phyloP scores from a whole-genome alignment of 2,113 vertebrate species.

The Sylvicapra grimmia region DNA sequence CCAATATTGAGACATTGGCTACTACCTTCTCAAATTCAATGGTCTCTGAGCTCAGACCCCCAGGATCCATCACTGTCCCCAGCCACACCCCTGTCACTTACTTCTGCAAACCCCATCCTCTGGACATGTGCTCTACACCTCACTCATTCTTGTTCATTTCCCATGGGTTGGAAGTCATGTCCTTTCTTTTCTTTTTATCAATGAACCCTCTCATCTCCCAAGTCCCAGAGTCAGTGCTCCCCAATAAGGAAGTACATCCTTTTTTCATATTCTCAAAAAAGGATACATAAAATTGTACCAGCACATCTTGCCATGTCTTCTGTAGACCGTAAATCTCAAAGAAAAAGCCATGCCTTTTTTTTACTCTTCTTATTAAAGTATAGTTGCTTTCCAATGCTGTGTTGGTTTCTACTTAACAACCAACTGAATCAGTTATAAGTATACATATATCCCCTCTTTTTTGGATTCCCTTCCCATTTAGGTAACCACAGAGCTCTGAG shows the following conservation, averaged over 20 bases:
- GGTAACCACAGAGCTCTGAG: background rate
- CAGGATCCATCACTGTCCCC: background rate
- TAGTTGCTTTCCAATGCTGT: background rate
- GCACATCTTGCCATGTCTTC: background rate
- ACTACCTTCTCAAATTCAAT: background rate
- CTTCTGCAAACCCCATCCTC: background rate
- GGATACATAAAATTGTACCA: background rate
- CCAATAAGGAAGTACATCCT: background rate
- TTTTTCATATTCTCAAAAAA: background rate
- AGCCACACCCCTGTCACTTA: background rate
- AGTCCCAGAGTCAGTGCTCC: too few relatives aligned
- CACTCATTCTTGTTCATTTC: background rate
- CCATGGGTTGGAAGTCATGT: background rate
- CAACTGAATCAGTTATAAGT: background rate
- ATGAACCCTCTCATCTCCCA: background rate
- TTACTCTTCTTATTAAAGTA: background rate
- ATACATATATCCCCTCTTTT: background rate
- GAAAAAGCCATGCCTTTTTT: background rate
- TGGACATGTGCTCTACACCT: rapidly evolving
- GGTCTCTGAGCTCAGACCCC: background rate
- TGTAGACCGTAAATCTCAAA: background rate
- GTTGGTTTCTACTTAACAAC: background rate
- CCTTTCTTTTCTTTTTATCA: background rate
- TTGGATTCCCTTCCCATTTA: background rate
- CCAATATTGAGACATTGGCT: background rate